phyloP scores from a whole-genome alignment of 2,113 vertebrate species.

The Megalops atlanticus region DNA sequence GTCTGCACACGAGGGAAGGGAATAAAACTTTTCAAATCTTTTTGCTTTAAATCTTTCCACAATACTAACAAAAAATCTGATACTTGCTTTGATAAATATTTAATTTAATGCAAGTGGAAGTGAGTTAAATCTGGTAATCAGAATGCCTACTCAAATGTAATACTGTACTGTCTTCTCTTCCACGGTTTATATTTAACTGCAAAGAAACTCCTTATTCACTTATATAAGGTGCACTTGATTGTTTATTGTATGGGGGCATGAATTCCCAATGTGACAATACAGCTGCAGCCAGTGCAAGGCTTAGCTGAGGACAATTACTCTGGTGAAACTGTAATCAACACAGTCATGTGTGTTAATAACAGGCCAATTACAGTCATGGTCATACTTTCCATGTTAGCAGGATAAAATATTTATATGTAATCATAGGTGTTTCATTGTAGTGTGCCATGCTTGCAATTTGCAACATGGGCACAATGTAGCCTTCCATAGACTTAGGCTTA shows the following conservation, averaged over 20 bases:
- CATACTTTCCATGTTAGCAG: too few species aligned
- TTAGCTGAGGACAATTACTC: too few species aligned
- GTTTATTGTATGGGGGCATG: too few species aligned
- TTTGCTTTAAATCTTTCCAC: not conserved
- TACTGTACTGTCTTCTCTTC: not conserved
- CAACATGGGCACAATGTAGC: not conserved
- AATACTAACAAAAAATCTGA: not conserved
- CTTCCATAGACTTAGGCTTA: not conserved
- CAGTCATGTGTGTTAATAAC: too few species aligned
- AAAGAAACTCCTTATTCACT: too few species aligned
- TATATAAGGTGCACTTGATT: too few species aligned
- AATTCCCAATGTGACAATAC: too few species aligned
- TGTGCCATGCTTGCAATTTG: not conserved
- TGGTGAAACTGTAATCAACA: too few species aligned
- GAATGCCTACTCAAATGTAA: not conserved
- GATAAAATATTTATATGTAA: too few species aligned
- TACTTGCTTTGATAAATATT: not conserved
- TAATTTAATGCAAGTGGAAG: not conserved
- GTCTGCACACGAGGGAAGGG: not conserved
- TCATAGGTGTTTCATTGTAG: too few species aligned
- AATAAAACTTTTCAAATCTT: not conserved
- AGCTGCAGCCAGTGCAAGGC: too few species aligned
- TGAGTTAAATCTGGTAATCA: not conserved
- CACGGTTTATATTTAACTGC: not conserved
- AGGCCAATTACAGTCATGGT: too few species aligned